phyloP scores from a whole-genome alignment of 1,140 invertebrate species.

The Hirudo medicinalis region DNA sequence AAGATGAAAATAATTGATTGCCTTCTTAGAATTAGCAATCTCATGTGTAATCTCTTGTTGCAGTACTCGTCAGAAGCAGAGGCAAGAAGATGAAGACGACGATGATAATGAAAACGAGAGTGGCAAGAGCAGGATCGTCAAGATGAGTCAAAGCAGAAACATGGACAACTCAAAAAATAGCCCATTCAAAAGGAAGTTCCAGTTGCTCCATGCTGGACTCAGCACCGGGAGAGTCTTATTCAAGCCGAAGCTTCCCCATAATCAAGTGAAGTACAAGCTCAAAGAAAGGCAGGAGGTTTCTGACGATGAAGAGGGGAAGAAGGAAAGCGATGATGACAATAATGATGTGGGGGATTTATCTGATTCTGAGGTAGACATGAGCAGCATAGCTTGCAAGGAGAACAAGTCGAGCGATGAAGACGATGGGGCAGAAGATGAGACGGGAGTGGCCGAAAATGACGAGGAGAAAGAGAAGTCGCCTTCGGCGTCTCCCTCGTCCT shows the following conservation, averaged over 20 bases:
- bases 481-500: too few species aligned
- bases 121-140: conserved; percentile 14
- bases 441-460: conserved; percentile 25
- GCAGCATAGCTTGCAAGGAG: conserved; percentile 27
- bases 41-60: too few species aligned
- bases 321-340: conserved; percentile 31
- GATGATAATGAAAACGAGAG: conserved; percentile 12
- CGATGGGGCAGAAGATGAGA: conserved; percentile 32
- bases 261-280: neutral
- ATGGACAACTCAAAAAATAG: too few species aligned
- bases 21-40: too few species aligned
- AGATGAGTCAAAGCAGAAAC: too few species aligned
- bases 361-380: conserved; percentile 33
- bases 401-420: conserved; percentile 26
- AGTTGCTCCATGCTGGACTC: neutral
- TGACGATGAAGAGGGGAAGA: conserved; percentile 30
- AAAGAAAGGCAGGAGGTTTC: conserved; percentile 20
- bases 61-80: neutral
- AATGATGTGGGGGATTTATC: conserved; percentile 26
- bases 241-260: neutral
- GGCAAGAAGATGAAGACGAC: neutral
- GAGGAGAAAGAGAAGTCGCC: conserved; percentile 21
- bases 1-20: too few species aligned
- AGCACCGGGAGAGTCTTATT: neutral
- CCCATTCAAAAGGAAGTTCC: too few species aligned